These are phyloP conservation scores for Equus quagga DNA, from an alignment of 2,113 vertebrate species.

Conservation along the genomic window DNA sequence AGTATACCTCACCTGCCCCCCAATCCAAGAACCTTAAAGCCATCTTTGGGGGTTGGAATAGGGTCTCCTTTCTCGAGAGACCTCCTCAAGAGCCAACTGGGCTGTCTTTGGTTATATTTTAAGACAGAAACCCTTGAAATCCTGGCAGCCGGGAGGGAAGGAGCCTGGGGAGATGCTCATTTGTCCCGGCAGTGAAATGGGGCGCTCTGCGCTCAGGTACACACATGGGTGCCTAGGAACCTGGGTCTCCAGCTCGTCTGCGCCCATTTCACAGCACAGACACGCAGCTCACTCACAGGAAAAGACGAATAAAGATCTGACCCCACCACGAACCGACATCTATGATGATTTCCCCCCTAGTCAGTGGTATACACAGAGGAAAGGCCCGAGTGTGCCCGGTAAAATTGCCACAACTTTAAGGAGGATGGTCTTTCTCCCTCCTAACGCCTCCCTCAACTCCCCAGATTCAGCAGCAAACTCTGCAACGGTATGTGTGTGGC, in stretches of 20 bases:
- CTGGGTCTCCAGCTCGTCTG: not conserved
- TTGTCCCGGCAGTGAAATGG: not conserved
- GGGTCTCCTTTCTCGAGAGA: conserved; percentile 22
- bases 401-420: conserved; percentile 30
- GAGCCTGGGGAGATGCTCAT: not conserved
- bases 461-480: conserved; percentile 32
- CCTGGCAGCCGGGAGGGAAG: not conserved
- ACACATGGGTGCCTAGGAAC: not conserved
- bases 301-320: not conserved
- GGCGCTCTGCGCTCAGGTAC: conserved; percentile 1
- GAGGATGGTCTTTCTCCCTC: not conserved
- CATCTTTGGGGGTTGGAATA: not conserved
- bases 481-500: not conserved
- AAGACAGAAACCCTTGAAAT: not conserved
- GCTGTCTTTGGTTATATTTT: conserved; percentile 16
- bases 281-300: not conserved
- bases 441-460: not conserved
- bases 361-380: not conserved
- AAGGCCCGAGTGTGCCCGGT: not conserved
- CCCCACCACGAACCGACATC: not conserved
- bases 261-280: not conserved
- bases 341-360: not conserved
- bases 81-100: not conserved
- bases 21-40: not conserved
- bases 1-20: conserved; percentile 55